Evolutionary conservation across 1,140 invertebrate species (phyloP).

Genomic region (Drosophila sproati): DNA sequence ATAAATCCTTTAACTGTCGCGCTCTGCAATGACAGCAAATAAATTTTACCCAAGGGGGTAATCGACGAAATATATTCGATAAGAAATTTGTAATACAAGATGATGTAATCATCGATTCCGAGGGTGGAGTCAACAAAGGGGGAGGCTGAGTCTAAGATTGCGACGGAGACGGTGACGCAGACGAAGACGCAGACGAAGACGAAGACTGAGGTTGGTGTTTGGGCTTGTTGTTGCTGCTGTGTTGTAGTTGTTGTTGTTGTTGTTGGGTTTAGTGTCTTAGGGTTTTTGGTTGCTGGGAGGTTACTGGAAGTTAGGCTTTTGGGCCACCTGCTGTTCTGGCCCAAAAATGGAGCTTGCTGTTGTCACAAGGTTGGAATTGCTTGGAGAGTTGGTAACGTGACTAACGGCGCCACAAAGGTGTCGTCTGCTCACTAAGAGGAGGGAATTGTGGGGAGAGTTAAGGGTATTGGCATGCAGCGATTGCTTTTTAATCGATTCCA

Average conservation of each 20-base stretch:
- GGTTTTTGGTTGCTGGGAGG: not conserved
- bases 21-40: conserved; percentile 79
- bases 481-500: conserved; percentile 85
- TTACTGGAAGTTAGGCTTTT: not conserved
- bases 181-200: conserved; percentile 13
- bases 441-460: conserved; percentile 10
- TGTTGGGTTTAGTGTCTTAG: conserved; percentile 9
- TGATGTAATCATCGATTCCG: conserved; percentile 80
- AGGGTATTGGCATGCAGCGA: conserved; percentile 61
- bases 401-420: conserved; percentile 80
- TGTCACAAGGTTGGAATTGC: conserved; percentile 74
- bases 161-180: conserved; percentile 18
- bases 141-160: conserved; percentile 25
- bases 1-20: conserved; percentile 84
- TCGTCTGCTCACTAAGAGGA: conserved; percentile 58
- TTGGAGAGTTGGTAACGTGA: conserved; percentile 70
- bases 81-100: conserved; percentile 81
- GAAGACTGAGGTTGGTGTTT: not conserved
- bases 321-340: conserved; percentile 52
- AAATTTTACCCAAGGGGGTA: conserved; percentile 84
- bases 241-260: not conserved
- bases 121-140: conserved; percentile 5
- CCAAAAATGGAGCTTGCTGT: conserved; percentile 39
- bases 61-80: conserved; percentile 84
- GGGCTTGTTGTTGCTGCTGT: not conserved